Conservation (phyloP, 2,797 vertebrate species). For the Typhlichthys eigenmanni region DNA sequence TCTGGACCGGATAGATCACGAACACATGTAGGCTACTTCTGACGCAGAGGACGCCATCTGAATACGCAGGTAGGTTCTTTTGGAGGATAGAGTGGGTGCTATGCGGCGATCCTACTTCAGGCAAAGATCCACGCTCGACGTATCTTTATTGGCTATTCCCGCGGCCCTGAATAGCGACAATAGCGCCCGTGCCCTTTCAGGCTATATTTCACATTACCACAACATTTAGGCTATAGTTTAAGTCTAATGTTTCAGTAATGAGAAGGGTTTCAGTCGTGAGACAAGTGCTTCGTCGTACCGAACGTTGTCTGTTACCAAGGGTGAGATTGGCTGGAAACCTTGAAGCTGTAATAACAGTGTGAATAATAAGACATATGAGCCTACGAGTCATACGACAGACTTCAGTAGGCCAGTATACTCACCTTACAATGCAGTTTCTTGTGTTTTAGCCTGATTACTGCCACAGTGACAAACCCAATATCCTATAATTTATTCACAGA, state of each 20-base stretch:
- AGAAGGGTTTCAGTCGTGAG: too few relatives aligned
- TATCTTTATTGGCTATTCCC: slow-evolving; percentile 26
- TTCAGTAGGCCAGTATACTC: slow-evolving; percentile 3
- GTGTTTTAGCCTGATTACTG: slow-evolving; percentile 1
- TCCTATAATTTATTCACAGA: not conserved
- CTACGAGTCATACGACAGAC: not conserved
- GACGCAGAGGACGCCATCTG: slow-evolving; percentile 56
- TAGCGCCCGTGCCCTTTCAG: not conserved
- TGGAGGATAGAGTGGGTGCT: slow-evolving; percentile 30
- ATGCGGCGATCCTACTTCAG: slow-evolving; percentile 55
- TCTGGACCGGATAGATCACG: not conserved
- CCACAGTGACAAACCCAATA: not conserved
- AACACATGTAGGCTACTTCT: slow-evolving; percentile 21
- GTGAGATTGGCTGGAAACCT: slow-evolving; percentile 1
- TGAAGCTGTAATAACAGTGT: slow-evolving; percentile 1
- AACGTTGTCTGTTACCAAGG: not conserved
- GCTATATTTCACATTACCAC: not conserved
- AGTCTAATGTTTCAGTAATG: too few relatives aligned
- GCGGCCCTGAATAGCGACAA: not conserved
- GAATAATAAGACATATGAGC: not conserved
- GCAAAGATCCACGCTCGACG: slow-evolving; percentile 48
- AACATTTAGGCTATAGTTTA: too few relatives aligned
- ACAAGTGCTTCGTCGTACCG: too few relatives aligned
- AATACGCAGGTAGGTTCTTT: slow-evolving; percentile 57
- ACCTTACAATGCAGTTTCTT: not conserved